These are phyloP conservation scores for Scalopus aquaticus DNA, from an alignment of 2,113 vertebrate genomes.

Conservation along the genomic window DNA sequence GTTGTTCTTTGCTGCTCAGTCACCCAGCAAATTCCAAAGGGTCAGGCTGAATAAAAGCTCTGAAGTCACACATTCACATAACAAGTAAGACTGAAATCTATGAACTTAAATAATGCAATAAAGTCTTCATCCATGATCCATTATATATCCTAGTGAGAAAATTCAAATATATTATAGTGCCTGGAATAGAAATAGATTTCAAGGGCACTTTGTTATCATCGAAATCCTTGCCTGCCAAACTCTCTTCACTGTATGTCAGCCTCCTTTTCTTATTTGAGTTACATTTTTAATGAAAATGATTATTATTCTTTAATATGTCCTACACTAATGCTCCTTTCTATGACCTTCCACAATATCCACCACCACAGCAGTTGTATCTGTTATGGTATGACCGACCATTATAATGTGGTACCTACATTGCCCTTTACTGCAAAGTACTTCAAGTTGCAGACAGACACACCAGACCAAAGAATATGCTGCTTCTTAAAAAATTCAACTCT, in stretches of 20 bases:
- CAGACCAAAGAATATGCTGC: background rate
- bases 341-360: background rate
- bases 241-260: background rate
- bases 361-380: background rate
- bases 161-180: background rate
- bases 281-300: background rate
- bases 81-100: background rate
- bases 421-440: conserved; percentile 35
- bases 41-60: background rate
- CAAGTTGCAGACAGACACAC: background rate
- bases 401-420: background rate
- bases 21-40: background rate
- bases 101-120: background rate
- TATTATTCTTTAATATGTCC: background rate
- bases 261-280: background rate
- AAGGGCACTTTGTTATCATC: background rate
- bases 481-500: background rate
- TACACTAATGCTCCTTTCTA: background rate
- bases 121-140: background rate
- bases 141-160: background rate
- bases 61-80: background rate
- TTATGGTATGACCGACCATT: background rate
- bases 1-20: background rate
- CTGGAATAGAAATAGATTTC: background rate
- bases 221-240: background rate